Evolutionary conservation across 1,140 invertebrate genomes (phyloP), one percentile per base, ranked within the genome.

Genomic region (Aradophagus sp.): DNA sequence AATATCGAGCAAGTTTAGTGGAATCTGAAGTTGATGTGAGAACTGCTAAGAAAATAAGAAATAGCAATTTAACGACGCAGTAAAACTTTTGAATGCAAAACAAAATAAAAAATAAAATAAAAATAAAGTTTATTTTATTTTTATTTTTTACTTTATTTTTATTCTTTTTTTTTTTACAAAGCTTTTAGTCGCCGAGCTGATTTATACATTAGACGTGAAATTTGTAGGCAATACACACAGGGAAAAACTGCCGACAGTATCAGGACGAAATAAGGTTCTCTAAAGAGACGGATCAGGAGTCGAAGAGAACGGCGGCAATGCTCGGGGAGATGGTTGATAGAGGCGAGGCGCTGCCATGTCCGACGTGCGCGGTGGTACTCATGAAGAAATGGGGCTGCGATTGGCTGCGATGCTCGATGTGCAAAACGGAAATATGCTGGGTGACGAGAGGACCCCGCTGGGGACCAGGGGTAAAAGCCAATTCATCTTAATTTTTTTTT

Each of bases 381-480:
- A 93, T 94, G 86, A 97, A 97, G 80, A 96, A 96, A 87, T 95
- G 93, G 91, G 96, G 96, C 14, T 98, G 96, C 87, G 95, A 97
- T 84, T 97, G 95, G 95, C 86, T 98, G 17, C 89, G 92, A 36
- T 98, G 96, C 83, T 93, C 93, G 0, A 94, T 96, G 84, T 98
- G 96, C 82, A 94, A 95, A 84, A 96, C 93, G 10, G 95, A 97
- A 86, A 96, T 97, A 31, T 98, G 96, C 80, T 97, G 96, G 96
- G 93, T 96, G 4, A 97, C 95, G 0, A 90, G 91, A 79, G 93
- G 93, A 17, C 91, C 92, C 1, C 87, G 95, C 65, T 97, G 95
- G 95, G 95, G 95, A 1, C 93, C 94, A 5, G 88, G 81, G 32
- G 92, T 90, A 83, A 84, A n/a, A n/a, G n/a, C n/a, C n/a, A n/a